phyloP scores from a whole-genome alignment of 2,888 invertebrate species.

The Heliconius charithonia region DNA sequence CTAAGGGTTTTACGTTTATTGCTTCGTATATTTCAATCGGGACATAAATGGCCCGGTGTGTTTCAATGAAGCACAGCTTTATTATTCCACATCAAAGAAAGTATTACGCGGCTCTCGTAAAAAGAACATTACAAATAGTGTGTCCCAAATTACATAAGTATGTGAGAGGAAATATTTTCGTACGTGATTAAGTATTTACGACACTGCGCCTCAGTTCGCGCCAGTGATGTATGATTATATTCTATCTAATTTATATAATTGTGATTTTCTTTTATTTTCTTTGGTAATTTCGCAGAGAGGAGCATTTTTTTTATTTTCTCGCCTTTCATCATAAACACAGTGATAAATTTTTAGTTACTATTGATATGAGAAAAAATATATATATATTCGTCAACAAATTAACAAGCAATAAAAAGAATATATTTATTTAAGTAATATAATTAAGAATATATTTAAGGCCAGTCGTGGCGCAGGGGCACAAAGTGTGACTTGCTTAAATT shows the following conservation, averaged over 20 bases:
- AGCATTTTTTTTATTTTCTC: background rate
- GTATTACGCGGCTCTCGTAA: constrained; percentile 68
- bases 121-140: constrained; percentile 63
- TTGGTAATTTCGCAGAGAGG: background rate
- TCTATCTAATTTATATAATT: background rate
- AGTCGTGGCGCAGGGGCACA: no score
- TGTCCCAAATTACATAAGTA: constrained; percentile 59
- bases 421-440: no score
- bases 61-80: constrained; percentile 44
- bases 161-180: constrained; percentile 54
- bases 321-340: background rate
- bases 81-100: constrained; percentile 63
- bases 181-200: constrained; percentile 31
- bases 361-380: background rate
- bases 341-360: background rate
- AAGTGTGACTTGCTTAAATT: no score
- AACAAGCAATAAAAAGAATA: no score
- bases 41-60: constrained; percentile 43
- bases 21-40: constrained; percentile 45
- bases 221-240: constrained; percentile 18
- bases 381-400: no score
- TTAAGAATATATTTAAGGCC: no score
- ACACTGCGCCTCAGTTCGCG: constrained; percentile 20
- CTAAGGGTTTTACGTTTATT: constrained; percentile 44
- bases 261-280: background rate